Evolutionary conservation across 2,113 vertebrate genomes (phyloP).

Genomic region (Notothenia rossii): DNA sequence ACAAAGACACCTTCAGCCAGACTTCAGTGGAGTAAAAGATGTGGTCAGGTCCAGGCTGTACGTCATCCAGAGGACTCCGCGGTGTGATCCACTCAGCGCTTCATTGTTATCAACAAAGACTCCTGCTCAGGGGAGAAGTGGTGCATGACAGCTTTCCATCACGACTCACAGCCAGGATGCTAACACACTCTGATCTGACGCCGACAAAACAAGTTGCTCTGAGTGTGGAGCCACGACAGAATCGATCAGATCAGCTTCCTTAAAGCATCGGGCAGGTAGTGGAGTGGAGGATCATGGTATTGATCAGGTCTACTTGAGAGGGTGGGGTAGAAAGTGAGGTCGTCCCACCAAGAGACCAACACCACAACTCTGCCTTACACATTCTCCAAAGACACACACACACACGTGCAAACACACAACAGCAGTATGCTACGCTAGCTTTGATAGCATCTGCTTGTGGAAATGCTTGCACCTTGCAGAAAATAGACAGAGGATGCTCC

Average conservation of each 20-base stretch:
- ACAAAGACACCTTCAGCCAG: background rate
- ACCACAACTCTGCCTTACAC: slow-evolving; percentile 24
- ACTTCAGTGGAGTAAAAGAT: background rate
- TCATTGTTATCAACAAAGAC: slow-evolving; percentile 21
- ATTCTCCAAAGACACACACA: slow-evolving; percentile 14
- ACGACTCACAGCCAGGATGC: background rate
- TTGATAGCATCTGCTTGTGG: slow-evolving; percentile 8
- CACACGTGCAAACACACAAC: background rate
- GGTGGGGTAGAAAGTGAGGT: slow-evolving; percentile 1
- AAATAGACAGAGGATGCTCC: slow-evolving; percentile 15
- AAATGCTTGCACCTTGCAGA: slow-evolving; percentile 14
- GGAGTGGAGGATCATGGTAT: slow-evolving; percentile 35
- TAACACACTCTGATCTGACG: slow-evolving; percentile 7
- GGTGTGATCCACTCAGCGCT: background rate
- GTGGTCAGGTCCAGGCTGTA: background rate
- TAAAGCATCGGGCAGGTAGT: slow-evolving; percentile 16
- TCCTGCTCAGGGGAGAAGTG: background rate
- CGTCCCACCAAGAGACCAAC: slow-evolving; percentile 15
- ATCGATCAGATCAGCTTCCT: slow-evolving; percentile 39
- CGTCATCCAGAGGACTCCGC: background rate
- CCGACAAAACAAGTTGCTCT: slow-evolving; percentile 17
- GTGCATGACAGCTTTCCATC: slow-evolving; percentile 22
- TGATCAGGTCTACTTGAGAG: slow-evolving; percentile 46
- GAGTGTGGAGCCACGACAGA: slow-evolving; percentile 16
- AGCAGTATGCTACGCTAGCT: slow-evolving; percentile 15